Percentiles rank a stretch among this genome's conserved stretches.
Evolutionary conservation across 2,888 invertebrate genomes (phyloP).

Genomic region (Macaria liturata): DNA sequence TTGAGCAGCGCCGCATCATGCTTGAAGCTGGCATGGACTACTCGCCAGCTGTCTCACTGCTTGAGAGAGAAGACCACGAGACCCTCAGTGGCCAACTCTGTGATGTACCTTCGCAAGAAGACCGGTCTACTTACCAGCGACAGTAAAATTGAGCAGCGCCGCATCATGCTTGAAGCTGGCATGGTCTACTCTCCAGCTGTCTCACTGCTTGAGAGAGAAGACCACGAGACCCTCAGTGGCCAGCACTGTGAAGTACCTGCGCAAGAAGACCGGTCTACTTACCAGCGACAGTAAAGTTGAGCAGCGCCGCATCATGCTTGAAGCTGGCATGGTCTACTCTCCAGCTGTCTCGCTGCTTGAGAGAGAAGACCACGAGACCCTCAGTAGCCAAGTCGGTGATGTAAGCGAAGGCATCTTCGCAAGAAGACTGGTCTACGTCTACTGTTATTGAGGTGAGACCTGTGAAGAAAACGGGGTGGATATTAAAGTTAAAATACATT

Average conservation of each 20-base stretch:
- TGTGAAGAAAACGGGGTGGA: slow-evolving; percentile 31
- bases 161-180: slow-evolving; percentile 85
- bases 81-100: slow-evolving; percentile 84
- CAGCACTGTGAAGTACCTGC: too few species aligned
- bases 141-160: slow-evolving; percentile 84
- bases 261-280: slow-evolving; percentile 31
- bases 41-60: slow-evolving; percentile 85
- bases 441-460: slow-evolving; percentile 87
- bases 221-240: slow-evolving; percentile 84
- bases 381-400: slow-evolving; percentile 86
- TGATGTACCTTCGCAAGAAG: too few species aligned
- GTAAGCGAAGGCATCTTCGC: slow-evolving; percentile 88
- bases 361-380: slow-evolving; percentile 84
- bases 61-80: slow-evolving; percentile 84
- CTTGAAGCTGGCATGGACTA: slow-evolving; percentile 80
- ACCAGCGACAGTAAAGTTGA: slow-evolving; percentile 86
- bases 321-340: slow-evolving; percentile 81
- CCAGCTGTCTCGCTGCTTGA: slow-evolving; percentile 85
- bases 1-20: slow-evolving; percentile 85
- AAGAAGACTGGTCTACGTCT: slow-evolving; percentile 83
- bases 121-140: slow-evolving; percentile 72
- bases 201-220: slow-evolving; percentile 81
- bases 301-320: slow-evolving; percentile 81
- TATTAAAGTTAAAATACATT: too few species aligned
- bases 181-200: slow-evolving; percentile 85